These are phyloP conservation scores for Plectropomus leopardus DNA, from an alignment of 2,113 vertebrate species.

Conservation along the genomic window DNA sequence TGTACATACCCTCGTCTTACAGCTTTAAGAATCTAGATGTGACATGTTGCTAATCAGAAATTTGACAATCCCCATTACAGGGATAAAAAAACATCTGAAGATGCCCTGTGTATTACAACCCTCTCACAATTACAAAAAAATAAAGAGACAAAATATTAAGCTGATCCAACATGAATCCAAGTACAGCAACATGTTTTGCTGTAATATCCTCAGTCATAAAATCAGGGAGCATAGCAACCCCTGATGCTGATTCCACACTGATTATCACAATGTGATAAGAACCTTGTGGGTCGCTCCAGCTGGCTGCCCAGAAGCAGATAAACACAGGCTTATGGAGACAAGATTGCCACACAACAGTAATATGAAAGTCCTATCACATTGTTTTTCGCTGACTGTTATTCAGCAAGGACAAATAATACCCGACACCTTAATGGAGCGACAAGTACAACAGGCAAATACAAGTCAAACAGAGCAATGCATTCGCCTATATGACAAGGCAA, in stretches of 20 bases:
- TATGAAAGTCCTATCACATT: conserved; percentile 57
- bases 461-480: conserved; percentile 13
- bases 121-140: background rate
- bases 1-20: background rate
- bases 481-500: conserved; percentile 6
- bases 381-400: conserved; percentile 42
- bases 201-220: conserved; percentile 75
- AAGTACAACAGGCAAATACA: conserved; percentile 8
- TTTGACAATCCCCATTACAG: background rate
- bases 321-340: conserved; percentile 62
- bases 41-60: background rate
- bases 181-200: conserved; percentile 4
- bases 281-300: conserved; percentile 47
- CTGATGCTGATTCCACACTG: conserved; percentile 52
- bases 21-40: background rate
- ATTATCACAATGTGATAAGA: conserved; percentile 75
- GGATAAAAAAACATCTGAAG: background rate
- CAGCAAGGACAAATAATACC: conserved; percentile 41
- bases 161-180: conserved; percentile 7
- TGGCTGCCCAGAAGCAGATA: conserved; percentile 69
- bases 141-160: conserved; percentile 2
- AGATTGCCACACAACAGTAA: conserved; percentile 51
- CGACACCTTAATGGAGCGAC: conserved; percentile 24
- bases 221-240: conserved; percentile 39
- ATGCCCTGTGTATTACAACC: background rate